Conservation (phyloP, 2,113 vertebrate genomes). For the Peromyscus polionotus region DNA sequence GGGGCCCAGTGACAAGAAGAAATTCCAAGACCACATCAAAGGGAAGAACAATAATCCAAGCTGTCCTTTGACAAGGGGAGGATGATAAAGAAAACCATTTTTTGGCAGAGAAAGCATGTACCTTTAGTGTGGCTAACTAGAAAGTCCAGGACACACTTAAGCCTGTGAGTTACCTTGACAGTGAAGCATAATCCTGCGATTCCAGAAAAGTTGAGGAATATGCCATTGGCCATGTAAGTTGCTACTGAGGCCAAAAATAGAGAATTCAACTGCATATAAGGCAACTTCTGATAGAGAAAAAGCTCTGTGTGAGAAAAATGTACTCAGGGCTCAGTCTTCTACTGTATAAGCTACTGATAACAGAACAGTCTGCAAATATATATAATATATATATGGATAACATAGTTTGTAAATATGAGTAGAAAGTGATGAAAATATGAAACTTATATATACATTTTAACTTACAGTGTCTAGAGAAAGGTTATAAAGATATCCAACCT, state of each 20-base stretch:
- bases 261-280: background rate
- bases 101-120: constrained; percentile 59
- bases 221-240: background rate
- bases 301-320: background rate
- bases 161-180: constrained; percentile 61
- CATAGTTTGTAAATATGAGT: constrained; percentile 15
- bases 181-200: background rate
- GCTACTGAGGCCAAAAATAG: constrained; percentile 40
- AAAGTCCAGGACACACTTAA: constrained; percentile 65
- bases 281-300: constrained; percentile 35
- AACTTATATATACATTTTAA: background rate
- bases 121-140: constrained; percentile 79
- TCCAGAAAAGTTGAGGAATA: background rate
- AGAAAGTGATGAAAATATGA: constrained; percentile 33
- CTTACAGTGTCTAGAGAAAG: constrained; percentile 22
- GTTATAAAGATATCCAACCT: background rate
- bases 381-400: background rate
- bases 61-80: background rate
- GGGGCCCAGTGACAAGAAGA: constrained; percentile 75
- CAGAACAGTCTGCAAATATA: background rate
- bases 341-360: background rate
- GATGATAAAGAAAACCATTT: constrained; percentile 61
- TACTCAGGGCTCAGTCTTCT: background rate
- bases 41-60: constrained; percentile 48
- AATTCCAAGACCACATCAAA: constrained; percentile 84